A percentile compares a stretch with the other conserved stretches of the same genome.
Evolutionary conservation across 1,140 invertebrate species (phyloP).

Genomic region (Chionoecetes opilio): DNA sequence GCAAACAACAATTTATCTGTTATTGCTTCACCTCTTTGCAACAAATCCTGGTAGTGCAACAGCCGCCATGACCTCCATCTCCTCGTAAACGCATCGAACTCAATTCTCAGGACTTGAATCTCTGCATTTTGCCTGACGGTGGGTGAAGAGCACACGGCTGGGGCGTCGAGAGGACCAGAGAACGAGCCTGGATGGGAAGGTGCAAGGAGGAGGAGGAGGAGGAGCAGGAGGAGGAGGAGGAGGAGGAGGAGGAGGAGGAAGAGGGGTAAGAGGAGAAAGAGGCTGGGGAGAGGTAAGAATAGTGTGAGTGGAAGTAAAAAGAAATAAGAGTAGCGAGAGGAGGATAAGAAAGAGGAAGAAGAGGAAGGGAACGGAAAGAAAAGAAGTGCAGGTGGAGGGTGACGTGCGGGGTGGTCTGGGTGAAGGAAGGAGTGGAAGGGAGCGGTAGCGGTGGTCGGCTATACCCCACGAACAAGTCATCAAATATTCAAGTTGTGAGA

Average conservation of each 20-base stretch:
- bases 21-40: conserved; percentile 74
- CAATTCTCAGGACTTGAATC: conserved; percentile 73
- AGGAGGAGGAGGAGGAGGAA: background rate
- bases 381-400: background rate
- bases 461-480: conserved; percentile 69
- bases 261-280: background rate
- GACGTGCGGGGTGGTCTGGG: background rate
- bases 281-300: background rate
- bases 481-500: conserved; percentile 75
- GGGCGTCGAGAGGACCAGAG: background rate
- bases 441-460: conserved; percentile 49
- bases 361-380: background rate
- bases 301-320: background rate
- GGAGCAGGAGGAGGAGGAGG: background rate
- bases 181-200: background rate
- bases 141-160: conserved; percentile 53
- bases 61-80: conserved; percentile 74
- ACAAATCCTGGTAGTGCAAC: conserved; percentile 75
- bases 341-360: background rate
- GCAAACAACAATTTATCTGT: conserved; percentile 76
- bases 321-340: background rate
- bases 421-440: conserved; percentile 21
- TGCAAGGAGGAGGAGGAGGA: conserved; percentile 11
- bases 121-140: conserved; percentile 71
- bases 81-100: conserved; percentile 73